A percentile compares a stretch with the other conserved stretches of the same genome.
These are phyloP conservation scores for Jacana jacana DNA, from an alignment of 2,113 vertebrate species.

Conservation along the genomic window DNA sequence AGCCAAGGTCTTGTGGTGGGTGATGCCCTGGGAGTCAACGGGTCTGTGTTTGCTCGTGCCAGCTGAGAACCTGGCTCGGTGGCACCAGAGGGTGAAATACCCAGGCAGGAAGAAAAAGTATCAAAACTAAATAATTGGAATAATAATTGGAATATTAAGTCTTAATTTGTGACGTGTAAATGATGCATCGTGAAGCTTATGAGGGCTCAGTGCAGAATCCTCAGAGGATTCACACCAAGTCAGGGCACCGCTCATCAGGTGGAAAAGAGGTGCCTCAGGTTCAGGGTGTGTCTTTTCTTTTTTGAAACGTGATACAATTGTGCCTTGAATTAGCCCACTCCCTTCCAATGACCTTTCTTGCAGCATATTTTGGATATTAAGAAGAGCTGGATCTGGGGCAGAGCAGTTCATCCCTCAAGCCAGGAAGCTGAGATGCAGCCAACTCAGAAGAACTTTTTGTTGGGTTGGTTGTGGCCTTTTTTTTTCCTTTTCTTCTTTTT, in stretches of 20 bases:
- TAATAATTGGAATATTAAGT: not conserved
- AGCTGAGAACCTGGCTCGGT: not conserved
- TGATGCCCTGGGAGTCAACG: rapidly evolving
- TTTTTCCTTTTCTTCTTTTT: not conserved
- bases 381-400: not conserved
- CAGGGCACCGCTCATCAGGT: not conserved
- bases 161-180: not conserved
- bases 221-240: not conserved
- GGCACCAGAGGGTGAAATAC: not conserved
- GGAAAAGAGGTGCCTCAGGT: not conserved
- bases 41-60: not conserved
- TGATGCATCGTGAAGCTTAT: not conserved
- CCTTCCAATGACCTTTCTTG: constrained; percentile 34
- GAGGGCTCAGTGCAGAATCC: not conserved
- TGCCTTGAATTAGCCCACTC: not conserved
- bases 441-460: not conserved
- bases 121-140: no score
- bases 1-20: not conserved
- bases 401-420: not conserved
- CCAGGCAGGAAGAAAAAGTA: no score
- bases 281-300: not conserved
- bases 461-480: not conserved
- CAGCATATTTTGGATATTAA: not conserved
- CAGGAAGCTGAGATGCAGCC: constrained; percentile 1
- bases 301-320: not conserved